Conservation (phyloP, 2,113 vertebrate genomes). For the Hemiscyllium ocellatum region DNA sequence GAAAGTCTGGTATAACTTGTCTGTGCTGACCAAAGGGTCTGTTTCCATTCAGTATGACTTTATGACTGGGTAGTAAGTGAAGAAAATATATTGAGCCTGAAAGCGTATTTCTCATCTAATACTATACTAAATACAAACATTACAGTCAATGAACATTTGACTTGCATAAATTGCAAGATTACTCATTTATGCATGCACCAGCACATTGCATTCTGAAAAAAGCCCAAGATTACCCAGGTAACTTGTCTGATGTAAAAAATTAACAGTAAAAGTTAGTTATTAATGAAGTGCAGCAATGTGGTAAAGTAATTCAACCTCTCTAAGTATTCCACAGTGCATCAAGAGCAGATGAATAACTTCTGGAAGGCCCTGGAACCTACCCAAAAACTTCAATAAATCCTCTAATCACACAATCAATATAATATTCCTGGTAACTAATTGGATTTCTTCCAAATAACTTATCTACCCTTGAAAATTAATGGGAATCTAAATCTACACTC, state of each 20-base stretch:
- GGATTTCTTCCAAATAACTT: not conserved
- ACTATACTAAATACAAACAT: not conserved
- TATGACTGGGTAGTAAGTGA: too few relatives aligned
- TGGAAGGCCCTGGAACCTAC: not conserved
- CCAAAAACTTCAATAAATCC: slow-evolving; percentile 12
- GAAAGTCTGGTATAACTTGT: too few relatives aligned
- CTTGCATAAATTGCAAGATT: not conserved
- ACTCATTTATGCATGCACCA: not conserved
- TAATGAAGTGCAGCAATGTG: not conserved
- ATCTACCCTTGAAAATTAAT: slow-evolving; percentile 16
- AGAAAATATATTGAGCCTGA: not conserved
- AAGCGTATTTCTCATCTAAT: not conserved
- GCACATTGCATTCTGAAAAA: not conserved
- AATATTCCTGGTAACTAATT: not conserved
- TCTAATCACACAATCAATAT: not conserved
- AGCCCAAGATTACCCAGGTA: not conserved
- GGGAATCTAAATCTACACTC: too few relatives aligned
- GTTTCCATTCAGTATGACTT: too few relatives aligned
- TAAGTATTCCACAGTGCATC: not conserved
- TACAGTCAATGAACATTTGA: not conserved
- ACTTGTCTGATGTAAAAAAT: not conserved
- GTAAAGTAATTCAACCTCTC: not conserved
- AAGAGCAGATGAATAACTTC: not conserved
- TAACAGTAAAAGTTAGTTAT: not conserved
- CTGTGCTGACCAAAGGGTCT: too few relatives aligned